These are phyloP conservation scores for Atherix ibis DNA, from an alignment of 2,888 invertebrate species.

Conservation along the genomic window DNA sequence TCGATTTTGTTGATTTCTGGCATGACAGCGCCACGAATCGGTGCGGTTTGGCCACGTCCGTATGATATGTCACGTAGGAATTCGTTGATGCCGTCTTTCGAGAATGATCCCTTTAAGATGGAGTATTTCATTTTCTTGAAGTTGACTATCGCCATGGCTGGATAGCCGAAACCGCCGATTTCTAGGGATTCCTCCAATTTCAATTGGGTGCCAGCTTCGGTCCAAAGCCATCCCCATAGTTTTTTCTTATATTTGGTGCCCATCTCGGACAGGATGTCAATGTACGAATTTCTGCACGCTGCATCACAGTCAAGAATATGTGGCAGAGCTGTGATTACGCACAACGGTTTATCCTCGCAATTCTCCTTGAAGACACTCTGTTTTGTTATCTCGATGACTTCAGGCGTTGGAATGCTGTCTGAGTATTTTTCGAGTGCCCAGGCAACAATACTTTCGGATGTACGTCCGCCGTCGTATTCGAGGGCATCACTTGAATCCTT, in stretches of 20 bases:
- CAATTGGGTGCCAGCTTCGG: constrained; percentile 76
- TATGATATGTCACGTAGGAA: constrained; percentile 85
- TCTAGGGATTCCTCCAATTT: constrained; percentile 78
- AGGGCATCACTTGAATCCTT: constrained; percentile 50
- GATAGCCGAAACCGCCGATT: constrained; percentile 96
- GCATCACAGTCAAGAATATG: constrained; percentile 94
- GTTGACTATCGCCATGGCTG: constrained; percentile 94
- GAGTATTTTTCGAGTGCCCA: constrained; percentile 78
- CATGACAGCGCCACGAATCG: constrained; percentile 65
- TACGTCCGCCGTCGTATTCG: constrained; percentile 89
- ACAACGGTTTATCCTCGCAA: constrained; percentile 78
- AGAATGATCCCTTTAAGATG: constrained; percentile 82
- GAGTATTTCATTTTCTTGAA: constrained; percentile 95
- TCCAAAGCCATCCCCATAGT: constrained; percentile 97
- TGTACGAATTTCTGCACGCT: constrained; percentile 75
- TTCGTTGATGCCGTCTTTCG: constrained; percentile 85
- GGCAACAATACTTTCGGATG: constrained; percentile 71
- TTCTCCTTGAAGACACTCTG: constrained; percentile 48
- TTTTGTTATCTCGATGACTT: constrained; percentile 53
- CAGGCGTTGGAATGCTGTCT: constrained; percentile 81
- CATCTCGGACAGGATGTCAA: constrained; percentile 52
- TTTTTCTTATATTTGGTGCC: constrained; percentile 89
- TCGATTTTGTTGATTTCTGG: constrained; percentile 52
- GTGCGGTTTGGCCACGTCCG: constrained; percentile 82
- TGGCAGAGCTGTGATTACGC: constrained; percentile 82